Evolutionary conservation across 2,113 vertebrate species (phyloP).

Genomic region (Sminthopsis crassicaudata): DNA sequence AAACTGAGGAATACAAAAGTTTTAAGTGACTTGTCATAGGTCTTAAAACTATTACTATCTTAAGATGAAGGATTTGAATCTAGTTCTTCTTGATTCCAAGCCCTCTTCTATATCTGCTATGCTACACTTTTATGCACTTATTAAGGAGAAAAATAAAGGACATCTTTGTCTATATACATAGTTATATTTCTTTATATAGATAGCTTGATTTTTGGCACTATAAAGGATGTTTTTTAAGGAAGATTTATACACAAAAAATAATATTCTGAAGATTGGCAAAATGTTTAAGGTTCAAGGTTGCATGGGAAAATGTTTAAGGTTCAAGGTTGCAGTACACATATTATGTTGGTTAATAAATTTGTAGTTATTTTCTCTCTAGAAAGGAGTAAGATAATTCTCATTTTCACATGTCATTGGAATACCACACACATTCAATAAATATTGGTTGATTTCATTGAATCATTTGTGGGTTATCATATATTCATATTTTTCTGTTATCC

Average conservation of each 20-base stretch:
- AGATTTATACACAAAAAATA: neutral
- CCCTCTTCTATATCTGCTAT: neutral
- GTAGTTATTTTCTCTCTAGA: neutral
- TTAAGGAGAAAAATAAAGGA: neutral
- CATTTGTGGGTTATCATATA: neutral
- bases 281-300: neutral
- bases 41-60: constrained; percentile 18
- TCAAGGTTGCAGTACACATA: neutral
- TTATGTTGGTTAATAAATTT: neutral
- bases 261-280: neutral
- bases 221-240: neutral
- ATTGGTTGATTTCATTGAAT: neutral
- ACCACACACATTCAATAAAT: neutral
- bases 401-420: neutral
- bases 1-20: neutral
- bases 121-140: neutral
- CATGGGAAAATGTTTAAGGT: neutral
- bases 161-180: neutral
- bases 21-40: constrained; percentile 40
- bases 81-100: neutral
- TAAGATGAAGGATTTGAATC: neutral
- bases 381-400: neutral
- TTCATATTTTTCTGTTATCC: neutral
- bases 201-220: neutral
- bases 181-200: neutral